phyloP scores from a whole-genome alignment of 92 coral and sea anemone genomes.

The Pocillopora grandis region DNA sequence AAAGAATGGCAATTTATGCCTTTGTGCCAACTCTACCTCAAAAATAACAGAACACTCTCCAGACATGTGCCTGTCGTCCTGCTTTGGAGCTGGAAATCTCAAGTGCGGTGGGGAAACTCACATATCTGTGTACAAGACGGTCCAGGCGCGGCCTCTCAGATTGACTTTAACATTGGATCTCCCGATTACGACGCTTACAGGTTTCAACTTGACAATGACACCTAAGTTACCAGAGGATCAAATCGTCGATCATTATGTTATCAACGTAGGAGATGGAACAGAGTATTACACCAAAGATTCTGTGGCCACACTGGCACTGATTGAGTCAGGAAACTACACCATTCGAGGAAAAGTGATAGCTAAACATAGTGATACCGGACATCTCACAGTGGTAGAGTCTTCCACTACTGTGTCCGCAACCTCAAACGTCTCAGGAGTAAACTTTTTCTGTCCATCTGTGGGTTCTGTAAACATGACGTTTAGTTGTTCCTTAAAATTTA shows the following conservation, averaged over 20 bases:
- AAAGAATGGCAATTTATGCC: conserved; percentile 56
- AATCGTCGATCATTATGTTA: conserved; percentile 19
- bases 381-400: conserved; percentile 28
- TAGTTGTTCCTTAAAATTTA: conserved; percentile 43
- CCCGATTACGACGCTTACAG: conserved; percentile 12
- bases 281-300: conserved; percentile 21
- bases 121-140: conserved; percentile 30
- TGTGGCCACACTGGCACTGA: conserved; percentile 21
- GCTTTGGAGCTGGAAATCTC: conserved; percentile 59
- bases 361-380: conserved; percentile 60
- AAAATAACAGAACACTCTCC: conserved; percentile 8
- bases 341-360: conserved; percentile 40
- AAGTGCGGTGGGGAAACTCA: conserved; percentile 69
- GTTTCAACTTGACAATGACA: conserved; percentile 25
- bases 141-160: conserved; percentile 29
- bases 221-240: conserved; percentile 1
- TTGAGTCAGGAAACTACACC: conserved; percentile 31
- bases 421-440: conserved; percentile 28
- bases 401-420: conserved; percentile 30
- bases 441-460: conserved; percentile 51
- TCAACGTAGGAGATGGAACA: conserved; percentile 52
- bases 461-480: conserved; percentile 40
- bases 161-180: conserved; percentile 18
- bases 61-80: conserved; percentile 64
- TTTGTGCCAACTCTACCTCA: conserved; percentile 50